A percentile compares a stretch with the other conserved stretches of the same genome.
Conservation (phyloP, 2,888 invertebrate genomes). For the Phrixothrix hirtus region DNA sequence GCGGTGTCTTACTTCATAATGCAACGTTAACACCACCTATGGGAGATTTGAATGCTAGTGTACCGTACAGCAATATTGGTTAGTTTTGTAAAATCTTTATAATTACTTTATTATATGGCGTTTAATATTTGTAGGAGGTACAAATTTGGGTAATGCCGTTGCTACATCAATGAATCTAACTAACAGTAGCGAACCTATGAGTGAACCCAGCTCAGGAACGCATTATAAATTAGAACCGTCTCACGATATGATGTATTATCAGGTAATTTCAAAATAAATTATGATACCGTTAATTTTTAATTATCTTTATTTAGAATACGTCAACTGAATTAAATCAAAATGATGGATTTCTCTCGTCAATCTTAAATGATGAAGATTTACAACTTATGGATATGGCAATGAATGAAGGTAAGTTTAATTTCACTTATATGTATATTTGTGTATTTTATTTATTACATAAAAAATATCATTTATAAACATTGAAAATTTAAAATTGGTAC, state of each 20-base stretch:
- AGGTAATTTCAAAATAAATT: conserved; percentile 58
- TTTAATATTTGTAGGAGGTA: conserved; percentile 54
- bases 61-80: conserved; percentile 57
- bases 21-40: conserved; percentile 66
- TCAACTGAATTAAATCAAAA: conserved; percentile 73
- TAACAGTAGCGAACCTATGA: conserved; percentile 72
- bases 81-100: conserved; percentile 38
- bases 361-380: conserved; percentile 85
- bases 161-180: conserved; percentile 79
- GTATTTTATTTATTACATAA: too few species aligned
- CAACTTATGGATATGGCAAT: conserved; percentile 92
- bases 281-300: conserved; percentile 28
- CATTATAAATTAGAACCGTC: conserved; percentile 72
- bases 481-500: too few species aligned
- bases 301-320: conserved; percentile 56
- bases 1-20: conserved; percentile 67
- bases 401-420: conserved; percentile 75
- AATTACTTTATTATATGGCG: too few species aligned
- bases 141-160: conserved; percentile 74
- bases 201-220: conserved; percentile 60
- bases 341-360: conserved; percentile 86
- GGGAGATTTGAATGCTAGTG: conserved; percentile 63
- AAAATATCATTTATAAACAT: too few species aligned
- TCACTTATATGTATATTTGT: too few species aligned
- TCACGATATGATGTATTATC: conserved; percentile 80